These are phyloP conservation scores for Dufourea novaeangliae DNA, from an alignment of 1,140 invertebrate genomes.

Conservation along the genomic window DNA sequence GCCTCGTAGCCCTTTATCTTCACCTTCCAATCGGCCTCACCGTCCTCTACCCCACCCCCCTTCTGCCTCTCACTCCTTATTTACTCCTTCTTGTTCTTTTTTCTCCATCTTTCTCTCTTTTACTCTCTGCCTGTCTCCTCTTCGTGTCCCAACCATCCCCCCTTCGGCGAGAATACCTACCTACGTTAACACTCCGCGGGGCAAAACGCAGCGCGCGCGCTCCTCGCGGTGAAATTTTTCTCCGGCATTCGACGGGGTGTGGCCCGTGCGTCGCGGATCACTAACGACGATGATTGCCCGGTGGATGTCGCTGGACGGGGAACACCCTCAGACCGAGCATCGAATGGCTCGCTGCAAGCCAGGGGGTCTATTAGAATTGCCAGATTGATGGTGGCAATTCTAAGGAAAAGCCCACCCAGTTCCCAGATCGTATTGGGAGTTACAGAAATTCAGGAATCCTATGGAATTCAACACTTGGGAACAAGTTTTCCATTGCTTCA, in stretches of 20 bases:
- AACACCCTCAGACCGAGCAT: not conserved
- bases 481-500: too few species aligned
- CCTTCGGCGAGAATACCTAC: conserved; percentile 5
- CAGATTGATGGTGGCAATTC: too few species aligned
- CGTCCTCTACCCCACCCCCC: conserved; percentile 30
- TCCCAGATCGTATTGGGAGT: too few species aligned
- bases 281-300: conserved; percentile 27
- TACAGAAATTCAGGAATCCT: too few species aligned
- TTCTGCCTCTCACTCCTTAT: too few species aligned
- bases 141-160: conserved; percentile 1
- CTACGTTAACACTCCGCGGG: conserved; percentile 36
- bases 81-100: conserved; percentile 14
- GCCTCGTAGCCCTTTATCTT: conserved; percentile 72
- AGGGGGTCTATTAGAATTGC: too few species aligned
- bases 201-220: not conserved
- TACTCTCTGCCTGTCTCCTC: conserved; percentile 5
- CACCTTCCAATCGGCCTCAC: conserved; percentile 68
- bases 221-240: conserved; percentile 38
- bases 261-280: conserved; percentile 34
- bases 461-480: too few species aligned
- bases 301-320: not conserved
- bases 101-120: not conserved
- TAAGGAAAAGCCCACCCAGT: too few species aligned
- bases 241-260: conserved; percentile 27
- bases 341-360: too few species aligned